Evolutionary conservation across 2,888 invertebrate genomes (phyloP), one percentile per base, ranked within the genome.

Genomic region (Cheilosia impressa): DNA sequence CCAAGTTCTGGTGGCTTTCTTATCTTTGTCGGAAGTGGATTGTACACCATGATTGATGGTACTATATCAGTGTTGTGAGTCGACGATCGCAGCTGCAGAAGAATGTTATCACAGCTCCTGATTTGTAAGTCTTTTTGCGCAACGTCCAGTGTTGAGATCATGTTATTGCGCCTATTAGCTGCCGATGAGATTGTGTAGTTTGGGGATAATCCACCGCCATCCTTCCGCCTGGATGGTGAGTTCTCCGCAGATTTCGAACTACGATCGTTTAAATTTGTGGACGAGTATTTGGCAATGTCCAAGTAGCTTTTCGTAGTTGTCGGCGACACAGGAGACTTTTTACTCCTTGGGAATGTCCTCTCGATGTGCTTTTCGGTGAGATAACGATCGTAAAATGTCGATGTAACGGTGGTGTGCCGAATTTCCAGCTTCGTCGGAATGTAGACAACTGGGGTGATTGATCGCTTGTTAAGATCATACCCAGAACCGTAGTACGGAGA

Each of bases 371-470:
- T 92, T 77, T 92, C 92, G 31, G 91, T 91, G 22, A 92, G 89
- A 63, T 91, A 91, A n/a, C 92, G 92, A 89, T 92, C 92, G 75
- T 92, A 92, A 79, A 92, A 91, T 47, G 92, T 92, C 19, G 92
- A 91, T 5, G 92, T 92, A 27, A 92, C 92, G 15, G 92, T 92
- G 50, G 92, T 91, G 78, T 92, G 92, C 4, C 92, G 91, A 60
- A 92, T 92, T 87, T 92, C 91, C 53, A 92, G 88, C 87, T 91
- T 91, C 47, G 90, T 89, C 75, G 92, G 91, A 72, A 89, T 88
- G 87, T 92, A 92, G 7, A 90, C 88, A 9, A 82, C 83, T 6
- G 91, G 90, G 17, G 89, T 89, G 45, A 88, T 89, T 62, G 90
- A 88, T 52, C 88, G 88, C 53, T 88, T 78, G 52, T 81, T 87